Conservation (phyloP, 1,140 invertebrate species). For the Bombus sibiricus region DNA sequence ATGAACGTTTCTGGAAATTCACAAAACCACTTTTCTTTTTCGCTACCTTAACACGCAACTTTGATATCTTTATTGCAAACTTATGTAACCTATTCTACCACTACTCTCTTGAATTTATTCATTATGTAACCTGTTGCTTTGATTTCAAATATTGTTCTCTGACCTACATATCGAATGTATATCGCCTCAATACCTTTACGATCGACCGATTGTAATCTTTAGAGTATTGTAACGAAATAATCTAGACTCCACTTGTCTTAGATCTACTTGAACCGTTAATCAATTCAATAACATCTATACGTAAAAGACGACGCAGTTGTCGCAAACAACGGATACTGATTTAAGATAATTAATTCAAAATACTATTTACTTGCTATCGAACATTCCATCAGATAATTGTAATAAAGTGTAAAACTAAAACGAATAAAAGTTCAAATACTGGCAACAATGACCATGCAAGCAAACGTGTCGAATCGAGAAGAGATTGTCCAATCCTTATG, state of each 20-base stretch:
- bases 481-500: conserved; percentile 8
- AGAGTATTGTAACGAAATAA: background rate
- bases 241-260: background rate
- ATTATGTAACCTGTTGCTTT: conserved; percentile 10
- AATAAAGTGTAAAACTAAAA: background rate
- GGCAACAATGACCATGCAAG: background rate
- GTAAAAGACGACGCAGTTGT: background rate
- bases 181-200: too few relatives aligned
- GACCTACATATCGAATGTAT: background rate
- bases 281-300: background rate
- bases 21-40: background rate
- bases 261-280: too few relatives aligned
- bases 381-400: background rate
- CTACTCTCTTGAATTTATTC: background rate
- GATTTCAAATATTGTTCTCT: background rate
- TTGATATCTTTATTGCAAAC: background rate
- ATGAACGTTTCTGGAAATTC: background rate
- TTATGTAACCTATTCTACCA: conserved; percentile 20
- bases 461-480: conserved; percentile 22
- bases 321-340: background rate
- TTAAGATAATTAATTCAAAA: background rate
- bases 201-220: background rate
- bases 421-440: background rate
- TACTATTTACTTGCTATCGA: too few relatives aligned
- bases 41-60: background rate